These are phyloP conservation scores for Rattus rattus DNA, from an alignment of 2,113 vertebrate genomes.

Conservation along the genomic window DNA sequence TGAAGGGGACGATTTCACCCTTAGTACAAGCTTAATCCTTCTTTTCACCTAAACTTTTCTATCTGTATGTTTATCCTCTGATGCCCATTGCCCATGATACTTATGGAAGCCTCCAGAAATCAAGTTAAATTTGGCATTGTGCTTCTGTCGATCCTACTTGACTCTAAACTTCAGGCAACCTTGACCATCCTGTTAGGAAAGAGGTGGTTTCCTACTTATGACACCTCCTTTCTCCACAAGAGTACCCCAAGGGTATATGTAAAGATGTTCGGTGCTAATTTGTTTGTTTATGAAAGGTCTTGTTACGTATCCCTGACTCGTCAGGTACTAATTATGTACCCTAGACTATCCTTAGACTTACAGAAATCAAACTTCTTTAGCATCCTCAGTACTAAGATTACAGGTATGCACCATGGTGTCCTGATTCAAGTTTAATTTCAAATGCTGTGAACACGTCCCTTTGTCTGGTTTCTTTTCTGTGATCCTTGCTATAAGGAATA, in stretches of 20 bases:
- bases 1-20: background rate
- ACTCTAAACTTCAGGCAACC: background rate
- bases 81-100: background rate
- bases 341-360: background rate
- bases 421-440: background rate
- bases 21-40: background rate
- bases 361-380: too few relatives aligned
- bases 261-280: background rate
- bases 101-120: background rate
- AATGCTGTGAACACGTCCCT: background rate
- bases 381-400: background rate
- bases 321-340: background rate
- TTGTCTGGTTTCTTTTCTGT: background rate
- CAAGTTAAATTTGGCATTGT: background rate
- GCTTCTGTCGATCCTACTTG: background rate
- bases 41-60: background rate
- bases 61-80: background rate
- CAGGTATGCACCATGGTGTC: background rate
- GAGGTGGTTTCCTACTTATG: background rate
- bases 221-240: background rate
- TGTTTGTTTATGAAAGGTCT: background rate
- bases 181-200: background rate
- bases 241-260: too few relatives aligned
- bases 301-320: background rate
- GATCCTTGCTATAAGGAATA: background rate